Conservation (phyloP, 2,113 vertebrate genomes). For the Monopterus albus region DNA sequence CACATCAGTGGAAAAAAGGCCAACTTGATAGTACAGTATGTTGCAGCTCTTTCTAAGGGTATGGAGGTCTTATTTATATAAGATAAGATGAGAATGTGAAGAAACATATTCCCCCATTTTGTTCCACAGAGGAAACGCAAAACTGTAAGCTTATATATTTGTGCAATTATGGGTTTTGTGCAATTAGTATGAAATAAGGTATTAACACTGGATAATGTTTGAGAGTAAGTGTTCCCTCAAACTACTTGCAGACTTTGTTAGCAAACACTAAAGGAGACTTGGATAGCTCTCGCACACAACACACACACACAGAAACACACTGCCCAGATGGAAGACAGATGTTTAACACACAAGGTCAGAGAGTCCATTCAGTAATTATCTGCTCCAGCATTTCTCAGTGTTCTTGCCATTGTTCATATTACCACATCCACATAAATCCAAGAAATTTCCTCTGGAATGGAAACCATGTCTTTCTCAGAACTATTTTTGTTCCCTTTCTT, state of each 20-base stretch:
- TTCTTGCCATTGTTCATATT: conserved; percentile 66
- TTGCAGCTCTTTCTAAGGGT: conserved; percentile 48
- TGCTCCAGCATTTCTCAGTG: conserved; percentile 61
- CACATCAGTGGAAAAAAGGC: conserved; percentile 41
- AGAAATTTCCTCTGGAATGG: conserved; percentile 81
- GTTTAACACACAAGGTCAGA: conserved; percentile 72
- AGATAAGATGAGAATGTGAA: no score
- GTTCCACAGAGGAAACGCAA: no score
- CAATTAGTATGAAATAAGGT: conserved; percentile 62
- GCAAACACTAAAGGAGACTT: conserved; percentile 54
- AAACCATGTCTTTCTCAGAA: conserved; percentile 61
- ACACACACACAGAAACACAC: conserved; percentile 29
- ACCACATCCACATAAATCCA: conserved; percentile 74
- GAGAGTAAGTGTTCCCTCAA: conserved; percentile 67
- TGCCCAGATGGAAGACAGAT: conserved; percentile 79
- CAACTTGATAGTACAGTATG: conserved; percentile 43
- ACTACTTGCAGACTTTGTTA: conserved; percentile 69
- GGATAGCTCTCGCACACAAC: conserved; percentile 16
- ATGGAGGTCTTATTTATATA: conserved; percentile 41
- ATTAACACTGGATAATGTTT: conserved; percentile 57
- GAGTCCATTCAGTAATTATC: conserved; percentile 72
- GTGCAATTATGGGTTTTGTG: no score
- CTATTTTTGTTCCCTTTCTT: conserved; percentile 35
- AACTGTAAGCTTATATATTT: no score
- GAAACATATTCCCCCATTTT: no score